Base-by-base conservation (phyloP, 2,888 invertebrate species). In the Archaeoteleia sp. region DNA sequence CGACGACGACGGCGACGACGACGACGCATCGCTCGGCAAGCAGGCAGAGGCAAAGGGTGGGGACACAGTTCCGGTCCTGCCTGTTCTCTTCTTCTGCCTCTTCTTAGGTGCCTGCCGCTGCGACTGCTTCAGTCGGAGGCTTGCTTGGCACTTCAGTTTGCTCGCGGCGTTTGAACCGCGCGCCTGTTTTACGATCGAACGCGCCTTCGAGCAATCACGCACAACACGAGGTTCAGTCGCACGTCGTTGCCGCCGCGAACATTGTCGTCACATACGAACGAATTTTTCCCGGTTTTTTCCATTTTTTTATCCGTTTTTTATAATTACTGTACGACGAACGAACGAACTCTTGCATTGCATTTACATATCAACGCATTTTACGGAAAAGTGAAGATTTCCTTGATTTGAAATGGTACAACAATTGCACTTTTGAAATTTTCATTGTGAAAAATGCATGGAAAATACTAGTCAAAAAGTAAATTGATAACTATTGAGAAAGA, bases 161-260 rank as follows among this genome's bases (percentile, higher is more conserved):
- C 81, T 83, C 77, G 81, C 82, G 81, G 82, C 83, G 79, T 78
- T 82, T 78, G 73, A 71, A 75, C 76, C 78, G 78, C 70, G 62
- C 58, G 69, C 60, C 61, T 58, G 54, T 20, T 45, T 48, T 25
- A 51, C 48, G 27, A 65, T 45, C 37, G 20, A 46, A 34, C 43
- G 9, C 17, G 60, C 53, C 60, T 43, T 34, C 60, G 54, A 43
- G 29, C 23, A 54, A 40, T 49, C 53, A 13, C 46, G 53, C 65
- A 51, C 43, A 32, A 37, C 65, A 58, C 68, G 62, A 62, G 48
- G 42, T 55, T 30, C 32, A n/a, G n/a, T n/a, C n/a, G n/a, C 34
- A 12, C 3, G 42, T 42, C 27, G 13, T 13, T 23, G 42, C 25
- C 20, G 20, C 20, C 20, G n/a, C n/a, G n/a, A n/a, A n/a, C n/a